A percentile compares a stretch with the other conserved stretches of the same genome.
Evolutionary conservation across 2,888 invertebrate species (phyloP).

Genomic region (Drosophila stalkeri): DNA sequence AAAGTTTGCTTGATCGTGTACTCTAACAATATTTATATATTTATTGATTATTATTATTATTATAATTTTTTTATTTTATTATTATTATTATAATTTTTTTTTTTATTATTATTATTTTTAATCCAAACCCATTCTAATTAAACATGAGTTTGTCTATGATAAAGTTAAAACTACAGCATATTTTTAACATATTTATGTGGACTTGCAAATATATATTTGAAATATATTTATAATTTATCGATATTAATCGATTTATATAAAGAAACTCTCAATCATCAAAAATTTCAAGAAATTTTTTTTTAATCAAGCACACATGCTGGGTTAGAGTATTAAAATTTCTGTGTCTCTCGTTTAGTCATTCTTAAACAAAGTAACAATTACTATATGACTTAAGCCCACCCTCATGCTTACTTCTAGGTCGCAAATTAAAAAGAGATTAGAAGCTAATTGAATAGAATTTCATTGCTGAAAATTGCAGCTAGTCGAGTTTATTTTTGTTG

Average conservation of each 20-base stretch:
- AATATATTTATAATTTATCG: background rate
- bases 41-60: too few species aligned
- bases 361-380: background rate
- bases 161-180: too few species aligned
- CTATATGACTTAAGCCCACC: constrained; percentile 5
- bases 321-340: background rate
- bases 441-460: constrained; percentile 19
- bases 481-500: constrained; percentile 40
- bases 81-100: too few species aligned
- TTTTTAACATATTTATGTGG: too few species aligned
- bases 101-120: too few species aligned
- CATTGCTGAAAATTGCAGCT: background rate
- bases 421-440: constrained; percentile 57
- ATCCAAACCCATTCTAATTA: too few species aligned
- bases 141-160: background rate
- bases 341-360: background rate
- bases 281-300: too few species aligned
- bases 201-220: too few species aligned
- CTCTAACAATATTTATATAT: too few species aligned
- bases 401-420: constrained; percentile 6
- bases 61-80: too few species aligned
- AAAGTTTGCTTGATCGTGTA: too few species aligned
- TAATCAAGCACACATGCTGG: background rate
- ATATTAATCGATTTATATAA: background rate
- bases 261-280: too few species aligned